Evolutionary conservation across 1,140 invertebrate species (phyloP).

Genomic region (Aphelinus atriplicis): DNA sequence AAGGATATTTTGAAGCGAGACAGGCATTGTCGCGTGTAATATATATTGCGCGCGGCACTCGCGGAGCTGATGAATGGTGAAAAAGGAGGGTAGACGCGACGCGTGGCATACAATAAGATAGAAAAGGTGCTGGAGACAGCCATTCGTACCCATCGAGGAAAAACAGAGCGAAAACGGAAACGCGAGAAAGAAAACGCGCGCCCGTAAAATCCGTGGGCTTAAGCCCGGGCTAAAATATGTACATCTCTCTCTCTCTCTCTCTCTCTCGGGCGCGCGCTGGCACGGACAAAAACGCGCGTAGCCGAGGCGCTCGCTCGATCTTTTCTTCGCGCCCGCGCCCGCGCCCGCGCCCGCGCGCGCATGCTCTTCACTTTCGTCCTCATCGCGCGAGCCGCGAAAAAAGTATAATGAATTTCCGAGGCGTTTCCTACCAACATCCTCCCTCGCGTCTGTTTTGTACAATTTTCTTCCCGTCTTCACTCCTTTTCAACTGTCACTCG

Average conservation of each 20-base stretch:
- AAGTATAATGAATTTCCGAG: constrained; percentile 60
- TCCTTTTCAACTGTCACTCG: background rate
- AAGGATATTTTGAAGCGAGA: no score
- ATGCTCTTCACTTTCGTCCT: constrained; percentile 18
- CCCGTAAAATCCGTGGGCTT: constrained; percentile 61
- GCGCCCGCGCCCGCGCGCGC: constrained; percentile 1
- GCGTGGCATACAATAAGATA: background rate
- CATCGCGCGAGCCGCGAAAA: background rate
- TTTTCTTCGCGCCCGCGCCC: constrained; percentile 14
- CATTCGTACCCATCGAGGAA: background rate
- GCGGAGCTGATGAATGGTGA: background rate
- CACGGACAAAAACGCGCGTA: constrained; percentile 59
- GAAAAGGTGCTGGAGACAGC: no score
- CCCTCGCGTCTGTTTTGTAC: constrained; percentile 32
- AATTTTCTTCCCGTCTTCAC: constrained; percentile 30
- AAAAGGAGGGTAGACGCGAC: background rate
- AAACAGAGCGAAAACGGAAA: constrained; percentile 39
- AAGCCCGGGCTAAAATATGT: constrained; percentile 62
- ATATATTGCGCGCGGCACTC: no score
- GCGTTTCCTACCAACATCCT: constrained; percentile 32
- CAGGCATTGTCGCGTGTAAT: no score
- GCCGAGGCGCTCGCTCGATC: constrained; percentile 53
- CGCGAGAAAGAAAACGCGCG: constrained; percentile 36
- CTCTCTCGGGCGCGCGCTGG: background rate
- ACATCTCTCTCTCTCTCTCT: constrained; percentile 40